These are phyloP conservation scores for Gymnothorax reevesii DNA, from an alignment of 2,797 vertebrate species.

Conservation along the genomic window DNA sequence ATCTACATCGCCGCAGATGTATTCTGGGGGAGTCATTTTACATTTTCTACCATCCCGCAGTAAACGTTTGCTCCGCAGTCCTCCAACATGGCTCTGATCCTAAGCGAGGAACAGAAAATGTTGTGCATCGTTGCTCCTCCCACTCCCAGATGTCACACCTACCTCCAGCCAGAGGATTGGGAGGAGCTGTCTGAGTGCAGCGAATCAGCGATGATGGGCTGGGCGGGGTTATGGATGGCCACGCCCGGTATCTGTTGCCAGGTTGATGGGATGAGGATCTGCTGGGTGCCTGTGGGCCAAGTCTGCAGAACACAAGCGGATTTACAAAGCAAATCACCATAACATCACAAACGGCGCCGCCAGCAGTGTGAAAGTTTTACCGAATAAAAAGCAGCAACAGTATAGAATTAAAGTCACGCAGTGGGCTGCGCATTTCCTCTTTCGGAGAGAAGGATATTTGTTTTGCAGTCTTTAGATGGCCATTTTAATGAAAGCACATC, in stretches of 20 bases:
- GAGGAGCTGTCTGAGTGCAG: constrained; percentile 77
- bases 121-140: not conserved
- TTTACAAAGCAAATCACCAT: constrained; percentile 31
- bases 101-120: not conserved
- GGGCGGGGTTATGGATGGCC: constrained; percentile 88
- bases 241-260: constrained; percentile 97
- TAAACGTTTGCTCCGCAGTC: not conserved
- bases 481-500: no score
- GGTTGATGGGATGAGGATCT: constrained; percentile 94
- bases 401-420: no score
- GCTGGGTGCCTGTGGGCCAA: constrained; percentile 95
- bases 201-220: constrained; percentile 83
- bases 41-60: not conserved
- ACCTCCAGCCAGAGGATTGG: constrained; percentile 89
- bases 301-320: constrained; percentile 80
- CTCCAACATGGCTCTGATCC: not conserved
- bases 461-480: no score
- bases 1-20: not conserved
- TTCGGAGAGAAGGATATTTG: no score
- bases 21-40: not conserved
- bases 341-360: not conserved
- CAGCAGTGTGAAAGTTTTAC: not conserved
- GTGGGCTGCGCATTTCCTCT: no score
- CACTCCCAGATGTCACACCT: constrained; percentile 40
- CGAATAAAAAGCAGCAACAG: not conserved